A percentile compares a stretch with the other conserved stretches of the same genome.
Evolutionary conservation across 1,140 invertebrate genomes (phyloP).

Genomic region (Bacillus rossius): DNA sequence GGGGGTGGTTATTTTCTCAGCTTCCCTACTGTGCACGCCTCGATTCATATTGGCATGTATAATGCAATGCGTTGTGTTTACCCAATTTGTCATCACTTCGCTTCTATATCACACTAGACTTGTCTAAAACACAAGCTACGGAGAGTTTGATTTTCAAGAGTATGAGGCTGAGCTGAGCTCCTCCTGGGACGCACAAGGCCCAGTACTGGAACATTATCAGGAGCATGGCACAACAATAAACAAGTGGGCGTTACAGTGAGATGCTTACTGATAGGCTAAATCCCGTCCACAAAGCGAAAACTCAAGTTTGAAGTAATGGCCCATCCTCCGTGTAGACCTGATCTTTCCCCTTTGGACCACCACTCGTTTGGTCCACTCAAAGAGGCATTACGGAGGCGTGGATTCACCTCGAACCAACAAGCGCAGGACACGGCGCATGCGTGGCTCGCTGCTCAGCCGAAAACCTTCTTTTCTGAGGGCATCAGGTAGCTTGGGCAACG

Average conservation of each 20-base stretch:
- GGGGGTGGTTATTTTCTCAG: too few species aligned
- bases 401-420: constrained; percentile 7
- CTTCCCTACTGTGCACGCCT: too few species aligned
- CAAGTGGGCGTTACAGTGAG: neutral
- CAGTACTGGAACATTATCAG: neutral
- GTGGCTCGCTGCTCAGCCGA: constrained; percentile 7
- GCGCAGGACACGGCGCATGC: constrained; percentile 1
- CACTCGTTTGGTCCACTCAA: too few species aligned
- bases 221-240: neutral
- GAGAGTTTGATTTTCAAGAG: too few species aligned
- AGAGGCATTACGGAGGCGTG: neutral
- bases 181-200: neutral
- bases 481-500: constrained; percentile 10
- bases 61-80: too few species aligned
- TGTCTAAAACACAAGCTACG: too few species aligned
- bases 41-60: too few species aligned
- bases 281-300: neutral
- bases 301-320: too few species aligned
- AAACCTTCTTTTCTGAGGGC: constrained; percentile 9
- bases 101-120: too few species aligned
- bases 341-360: constrained; percentile 41
- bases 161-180: neutral
- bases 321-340: constrained; percentile 42
- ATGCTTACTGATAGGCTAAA: neutral
- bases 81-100: too few species aligned